A percentile compares a stretch with the other conserved stretches of the same genome.
Conservation (phyloP, 2,797 vertebrate genomes). For the Oryzias dopingdopingensis region DNA sequence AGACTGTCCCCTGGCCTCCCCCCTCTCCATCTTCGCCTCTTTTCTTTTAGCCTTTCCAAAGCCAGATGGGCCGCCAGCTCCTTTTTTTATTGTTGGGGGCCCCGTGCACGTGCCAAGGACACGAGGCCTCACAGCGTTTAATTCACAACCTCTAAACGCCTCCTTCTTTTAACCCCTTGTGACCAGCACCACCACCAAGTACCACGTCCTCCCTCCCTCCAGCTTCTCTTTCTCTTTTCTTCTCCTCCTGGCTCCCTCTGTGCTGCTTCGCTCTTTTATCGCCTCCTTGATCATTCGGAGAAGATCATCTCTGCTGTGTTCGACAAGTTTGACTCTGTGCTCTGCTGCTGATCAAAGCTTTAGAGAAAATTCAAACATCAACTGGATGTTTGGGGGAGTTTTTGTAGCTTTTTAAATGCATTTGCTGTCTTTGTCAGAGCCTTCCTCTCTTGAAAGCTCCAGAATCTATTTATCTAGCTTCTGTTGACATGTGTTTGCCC, state of each 20-base stretch:
- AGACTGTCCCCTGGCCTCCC: conserved; percentile 4
- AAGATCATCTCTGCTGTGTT: too few species aligned
- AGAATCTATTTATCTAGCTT: too few species aligned
- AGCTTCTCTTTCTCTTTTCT: conserved; percentile 24
- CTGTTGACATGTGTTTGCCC: too few species aligned
- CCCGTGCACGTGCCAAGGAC: conserved; percentile 78
- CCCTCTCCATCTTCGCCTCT: conserved; percentile 1
- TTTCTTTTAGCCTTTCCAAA: conserved; percentile 37
- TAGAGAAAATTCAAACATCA: too few species aligned
- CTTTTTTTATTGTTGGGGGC: conserved; percentile 65
- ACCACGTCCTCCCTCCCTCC: conserved; percentile 35
- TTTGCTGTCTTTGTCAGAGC: too few species aligned
- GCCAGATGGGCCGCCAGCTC: conserved; percentile 71
- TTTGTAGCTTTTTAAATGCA: too few species aligned
- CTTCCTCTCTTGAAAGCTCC: too few species aligned
- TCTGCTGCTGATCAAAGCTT: too few species aligned
- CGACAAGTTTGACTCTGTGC: too few species aligned
- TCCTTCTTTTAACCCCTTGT: conserved; percentile 57
- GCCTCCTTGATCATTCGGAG: conserved; percentile 16
- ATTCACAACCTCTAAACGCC: conserved; percentile 69
- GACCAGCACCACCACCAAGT: conserved; percentile 33
- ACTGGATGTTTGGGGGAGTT: too few species aligned
- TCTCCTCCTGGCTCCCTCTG: conserved; percentile 24
- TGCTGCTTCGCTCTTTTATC: conserved; percentile 43
- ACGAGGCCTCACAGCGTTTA: conserved; percentile 73